Conservation (phyloP, 2,113 vertebrate species). For the Aphelocoma coerulescens region DNA sequence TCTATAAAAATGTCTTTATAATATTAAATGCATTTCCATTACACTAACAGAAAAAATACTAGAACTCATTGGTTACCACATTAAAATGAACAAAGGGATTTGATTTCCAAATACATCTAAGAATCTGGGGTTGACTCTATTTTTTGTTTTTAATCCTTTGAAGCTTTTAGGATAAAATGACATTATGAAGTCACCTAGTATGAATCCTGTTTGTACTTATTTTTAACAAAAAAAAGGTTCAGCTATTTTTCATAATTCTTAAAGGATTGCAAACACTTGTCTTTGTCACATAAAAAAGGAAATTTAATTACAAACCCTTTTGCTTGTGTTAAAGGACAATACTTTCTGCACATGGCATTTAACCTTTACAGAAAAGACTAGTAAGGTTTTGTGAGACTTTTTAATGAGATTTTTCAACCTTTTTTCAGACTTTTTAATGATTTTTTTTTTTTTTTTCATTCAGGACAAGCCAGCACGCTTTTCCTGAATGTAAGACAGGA, state of each 20-base stretch:
- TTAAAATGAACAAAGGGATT: neutral
- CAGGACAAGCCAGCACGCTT: neutral
- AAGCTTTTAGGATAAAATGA: neutral
- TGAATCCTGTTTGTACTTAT: neutral
- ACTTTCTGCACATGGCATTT: neutral
- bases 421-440: neutral
- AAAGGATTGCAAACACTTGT: neutral
- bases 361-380: slow-evolving; percentile 3
- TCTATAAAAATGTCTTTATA: neutral
- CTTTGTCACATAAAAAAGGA: neutral
- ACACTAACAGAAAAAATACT: neutral
- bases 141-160: neutral
- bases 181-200: neutral
- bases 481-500: neutral
- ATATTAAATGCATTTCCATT: neutral
- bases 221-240: neutral
- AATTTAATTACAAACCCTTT: neutral
- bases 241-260: neutral
- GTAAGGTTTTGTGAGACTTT: neutral
- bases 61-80: neutral
- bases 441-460: neutral
- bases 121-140: neutral
- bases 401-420: neutral
- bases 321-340: neutral
- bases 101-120: neutral